Evolutionary conservation across 1,140 invertebrate genomes (phyloP).

Genomic region (Dinothrombium tinctorium): DNA sequence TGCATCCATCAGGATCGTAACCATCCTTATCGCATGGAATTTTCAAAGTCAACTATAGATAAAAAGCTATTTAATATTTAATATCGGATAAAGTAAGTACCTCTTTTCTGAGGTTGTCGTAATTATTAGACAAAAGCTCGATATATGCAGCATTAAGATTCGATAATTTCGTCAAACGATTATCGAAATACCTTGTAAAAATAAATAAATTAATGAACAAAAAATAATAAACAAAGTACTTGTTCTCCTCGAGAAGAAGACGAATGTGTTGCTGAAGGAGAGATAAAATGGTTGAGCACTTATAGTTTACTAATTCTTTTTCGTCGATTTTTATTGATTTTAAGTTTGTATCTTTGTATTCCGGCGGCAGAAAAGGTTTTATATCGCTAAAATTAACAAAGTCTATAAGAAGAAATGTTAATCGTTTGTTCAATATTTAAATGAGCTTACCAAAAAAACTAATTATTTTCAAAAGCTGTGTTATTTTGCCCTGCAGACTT

Average conservation of each 20-base stretch:
- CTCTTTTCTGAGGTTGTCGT: conserved; percentile 4
- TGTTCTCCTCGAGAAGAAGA: conserved; percentile 3
- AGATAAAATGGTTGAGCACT: too few species aligned
- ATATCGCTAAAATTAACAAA: too few species aligned
- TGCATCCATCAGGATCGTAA: conserved; percentile 8
- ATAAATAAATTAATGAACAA: background rate
- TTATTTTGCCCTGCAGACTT: background rate
- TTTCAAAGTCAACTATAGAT: conserved; percentile 3
- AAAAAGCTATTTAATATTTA: background rate
- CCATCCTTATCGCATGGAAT: conserved; percentile 7
- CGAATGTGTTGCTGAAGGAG: too few species aligned
- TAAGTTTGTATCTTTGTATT: too few species aligned
- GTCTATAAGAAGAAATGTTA: too few species aligned
- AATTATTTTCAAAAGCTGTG: too few species aligned
- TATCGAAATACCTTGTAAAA: conserved; percentile 5
- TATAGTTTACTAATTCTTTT: too few species aligned
- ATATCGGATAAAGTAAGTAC: conserved; percentile 3
- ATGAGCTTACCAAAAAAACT: too few species aligned
- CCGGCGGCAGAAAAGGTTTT: too few species aligned
- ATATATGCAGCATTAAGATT: background rate
- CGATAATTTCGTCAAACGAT: conserved; percentile 3
- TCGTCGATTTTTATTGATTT: too few species aligned
- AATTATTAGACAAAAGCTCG: background rate
- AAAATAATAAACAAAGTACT: background rate
- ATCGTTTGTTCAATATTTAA: too few species aligned